Base-by-base conservation (phyloP, 2,797 vertebrate genomes). In the Gymnoscopelus microlampas region DNA sequence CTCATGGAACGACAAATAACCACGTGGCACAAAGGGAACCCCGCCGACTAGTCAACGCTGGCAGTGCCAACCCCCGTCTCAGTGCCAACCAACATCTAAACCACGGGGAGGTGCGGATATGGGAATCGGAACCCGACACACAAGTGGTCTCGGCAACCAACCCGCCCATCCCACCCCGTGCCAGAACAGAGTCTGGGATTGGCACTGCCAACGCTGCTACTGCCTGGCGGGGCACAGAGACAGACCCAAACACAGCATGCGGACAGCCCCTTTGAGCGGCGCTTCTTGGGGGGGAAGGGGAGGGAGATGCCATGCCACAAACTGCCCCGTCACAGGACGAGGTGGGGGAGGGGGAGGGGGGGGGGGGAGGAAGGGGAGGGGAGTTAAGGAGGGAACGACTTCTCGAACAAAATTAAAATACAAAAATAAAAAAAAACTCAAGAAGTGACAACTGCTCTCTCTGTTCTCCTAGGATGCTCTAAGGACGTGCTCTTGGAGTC, bases 231-330 rank as follows among this genome's bases (percentile, higher is more conserved):
- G 82, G 79, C 80, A 90, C 63, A 63, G 71, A 90, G 89, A 94
- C 92, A 92, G 87, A 92, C 85, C 86, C 83, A 88, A 91, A 91
- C 92, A 93, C 82, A 90, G 78, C 94, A 94, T 95, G 93, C 93
- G 75, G 88, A 93, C 89, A 91, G 81, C 86, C 83, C 82, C 39
- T 44, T 44, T 89, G 79, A 90, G 88, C 86, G 90, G 92, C 93
- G 92, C 88, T 91, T 90, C 92, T 87, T 79, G 90, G 91, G 90
- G 90, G 63, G 65, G 66, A 63, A 63, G 68, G 39, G 68, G 76
- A 60, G 71, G 78, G 19, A 4, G 90, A 93, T 89, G 84, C 89
- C 94, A 94, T 95, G 93, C 93, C 85, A 88, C 89, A 92, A 91
- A 87, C 85, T 89, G 82, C 81, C 89, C 88, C 85, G 9, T 66